Evolutionary conservation across 2,888 invertebrate species (phyloP).

Genomic region (Cancer borealis): DNA sequence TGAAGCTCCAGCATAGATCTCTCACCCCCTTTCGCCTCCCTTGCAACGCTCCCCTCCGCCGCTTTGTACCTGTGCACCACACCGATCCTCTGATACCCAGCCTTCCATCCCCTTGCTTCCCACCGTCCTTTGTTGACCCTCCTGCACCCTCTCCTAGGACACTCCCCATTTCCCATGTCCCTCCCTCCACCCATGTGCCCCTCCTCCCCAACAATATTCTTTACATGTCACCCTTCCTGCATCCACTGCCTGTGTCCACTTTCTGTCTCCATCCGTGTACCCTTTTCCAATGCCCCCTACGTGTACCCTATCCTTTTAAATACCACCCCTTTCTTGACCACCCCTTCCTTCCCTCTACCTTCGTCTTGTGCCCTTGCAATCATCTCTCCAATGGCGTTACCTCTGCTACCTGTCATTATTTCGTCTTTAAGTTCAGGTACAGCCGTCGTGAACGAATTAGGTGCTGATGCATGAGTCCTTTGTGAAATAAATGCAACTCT

Average conservation of each 20-base stretch:
- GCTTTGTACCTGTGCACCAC: slow-evolving; percentile 6
- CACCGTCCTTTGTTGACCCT: neutral
- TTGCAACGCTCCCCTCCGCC: neutral
- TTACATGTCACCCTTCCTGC: neutral
- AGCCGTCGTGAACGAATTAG: neutral
- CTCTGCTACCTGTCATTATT: neutral
- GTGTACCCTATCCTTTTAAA: neutral
- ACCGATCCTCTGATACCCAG: slow-evolving; percentile 28
- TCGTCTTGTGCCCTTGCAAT: neutral
- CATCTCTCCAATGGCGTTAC: neutral
- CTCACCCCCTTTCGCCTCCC: neutral
- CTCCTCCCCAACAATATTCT: neutral
- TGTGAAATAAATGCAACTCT: neutral
- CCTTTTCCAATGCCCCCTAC: neutral
- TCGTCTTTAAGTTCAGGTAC: neutral
- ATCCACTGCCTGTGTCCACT: neutral
- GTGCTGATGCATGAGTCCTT: neutral
- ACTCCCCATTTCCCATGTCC: neutral
- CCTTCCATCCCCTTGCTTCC: neutral
- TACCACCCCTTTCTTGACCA: too few relatives aligned
- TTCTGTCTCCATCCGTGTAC: neutral
- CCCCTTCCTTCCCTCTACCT: neutral
- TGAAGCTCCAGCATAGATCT: neutral
- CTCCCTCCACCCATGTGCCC: neutral
- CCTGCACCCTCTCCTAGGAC: neutral